A percentile compares a stretch with the other conserved stretches of the same genome.
These are phyloP conservation scores for Myotis findleyi DNA, from an alignment of 2,797 vertebrate species.

Conservation along the genomic window DNA sequence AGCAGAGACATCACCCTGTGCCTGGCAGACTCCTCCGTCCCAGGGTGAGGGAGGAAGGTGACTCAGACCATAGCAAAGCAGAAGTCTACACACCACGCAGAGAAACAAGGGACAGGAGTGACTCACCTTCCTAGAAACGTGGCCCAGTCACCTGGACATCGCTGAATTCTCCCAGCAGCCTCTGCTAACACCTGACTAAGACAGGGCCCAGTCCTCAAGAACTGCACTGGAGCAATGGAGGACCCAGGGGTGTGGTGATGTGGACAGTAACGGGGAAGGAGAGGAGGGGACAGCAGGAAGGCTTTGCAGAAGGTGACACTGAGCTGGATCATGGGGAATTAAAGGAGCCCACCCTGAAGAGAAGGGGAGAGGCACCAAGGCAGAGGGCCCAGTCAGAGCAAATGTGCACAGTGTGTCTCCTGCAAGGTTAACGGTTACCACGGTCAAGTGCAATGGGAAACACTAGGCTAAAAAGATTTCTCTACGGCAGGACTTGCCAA, in stretches of 20 bases:
- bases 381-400: not conserved
- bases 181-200: not conserved
- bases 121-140: not conserved
- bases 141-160: not conserved
- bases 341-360: not conserved
- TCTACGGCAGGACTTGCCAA: not conserved
- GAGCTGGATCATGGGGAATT: not conserved
- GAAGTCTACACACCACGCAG: not conserved
- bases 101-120: not conserved
- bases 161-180: not conserved
- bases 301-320: not conserved
- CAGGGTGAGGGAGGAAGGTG: not conserved
- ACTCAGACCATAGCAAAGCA: not conserved
- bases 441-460: not conserved
- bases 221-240: not conserved
- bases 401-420: not conserved
- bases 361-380: not conserved
- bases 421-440: not conserved
- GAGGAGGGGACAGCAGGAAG: not conserved
- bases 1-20: not conserved
- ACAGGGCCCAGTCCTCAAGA: not conserved
- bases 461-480: not conserved
- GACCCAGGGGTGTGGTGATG: rapidly evolving
- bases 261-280: not conserved
- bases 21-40: not conserved